Conservation (phyloP, 2,797 vertebrate species). For the Ctenopoma multispine region DNA sequence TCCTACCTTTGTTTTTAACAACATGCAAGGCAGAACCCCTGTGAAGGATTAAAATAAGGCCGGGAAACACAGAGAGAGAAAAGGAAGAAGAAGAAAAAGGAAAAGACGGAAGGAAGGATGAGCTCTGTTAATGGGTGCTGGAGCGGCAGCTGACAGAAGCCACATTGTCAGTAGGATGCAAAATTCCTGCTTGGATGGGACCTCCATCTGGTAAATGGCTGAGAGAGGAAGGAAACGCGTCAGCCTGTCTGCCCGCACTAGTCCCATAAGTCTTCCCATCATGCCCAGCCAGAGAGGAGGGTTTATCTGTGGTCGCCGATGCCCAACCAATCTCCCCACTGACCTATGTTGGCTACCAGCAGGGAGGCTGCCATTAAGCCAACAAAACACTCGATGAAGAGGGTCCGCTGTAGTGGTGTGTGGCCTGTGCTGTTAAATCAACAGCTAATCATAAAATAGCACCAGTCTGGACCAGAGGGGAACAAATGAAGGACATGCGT, state of each 20-base stretch:
- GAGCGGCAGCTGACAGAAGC: slow-evolving; percentile 81
- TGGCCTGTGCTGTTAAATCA: slow-evolving; percentile 41
- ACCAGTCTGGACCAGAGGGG: slow-evolving; percentile 12
- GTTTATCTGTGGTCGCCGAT: slow-evolving; percentile 71
- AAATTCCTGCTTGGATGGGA: slow-evolving; percentile 81
- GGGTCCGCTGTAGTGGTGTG: slow-evolving; percentile 31
- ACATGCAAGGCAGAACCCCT: slow-evolving; percentile 41
- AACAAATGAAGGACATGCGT: slow-evolving; percentile 33
- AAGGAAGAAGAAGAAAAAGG: slow-evolving; percentile 26
- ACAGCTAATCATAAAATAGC: slow-evolving; percentile 41
- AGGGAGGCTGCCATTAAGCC: slow-evolving; percentile 41
- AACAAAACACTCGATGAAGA: slow-evolving; percentile 38
- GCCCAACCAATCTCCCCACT: slow-evolving; percentile 65
- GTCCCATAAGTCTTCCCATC: slow-evolving; percentile 68
- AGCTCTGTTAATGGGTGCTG: slow-evolving; percentile 69
- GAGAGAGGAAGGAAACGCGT: slow-evolving; percentile 60
- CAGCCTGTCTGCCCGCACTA: slow-evolving; percentile 75
- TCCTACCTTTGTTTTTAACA: slow-evolving; percentile 64
- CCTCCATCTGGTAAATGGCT: slow-evolving; percentile 77
- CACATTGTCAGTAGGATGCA: slow-evolving; percentile 83
- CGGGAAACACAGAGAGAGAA: slow-evolving; percentile 29
- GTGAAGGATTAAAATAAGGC: slow-evolving; percentile 47
- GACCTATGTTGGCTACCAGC: slow-evolving; percentile 63
- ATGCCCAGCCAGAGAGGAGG: slow-evolving; percentile 58
- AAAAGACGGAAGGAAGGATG: slow-evolving; percentile 71